Percentiles rank a stretch among this genome's conserved stretches.
phyloP scores from a whole-genome alignment of 2,888 invertebrate genomes.

The Xestia sexstrigata region DNA sequence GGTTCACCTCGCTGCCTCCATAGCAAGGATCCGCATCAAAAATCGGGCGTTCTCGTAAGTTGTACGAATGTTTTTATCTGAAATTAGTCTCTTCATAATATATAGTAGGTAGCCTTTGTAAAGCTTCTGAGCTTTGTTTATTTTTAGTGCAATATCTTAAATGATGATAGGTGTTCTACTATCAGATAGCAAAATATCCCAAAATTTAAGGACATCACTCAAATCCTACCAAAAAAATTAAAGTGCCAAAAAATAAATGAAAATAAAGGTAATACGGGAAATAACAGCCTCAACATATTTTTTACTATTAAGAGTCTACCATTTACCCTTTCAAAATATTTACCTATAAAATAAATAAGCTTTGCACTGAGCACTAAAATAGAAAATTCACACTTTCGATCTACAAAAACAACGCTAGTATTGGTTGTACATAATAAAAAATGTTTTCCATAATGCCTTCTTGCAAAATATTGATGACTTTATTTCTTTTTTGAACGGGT shows the following conservation, averaged over 20 bases:
- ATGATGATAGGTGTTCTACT: neutral
- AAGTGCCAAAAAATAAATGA: no score
- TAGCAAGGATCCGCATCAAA: slow-evolving; percentile 94
- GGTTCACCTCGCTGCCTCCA: slow-evolving; percentile 94
- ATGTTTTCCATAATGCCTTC: neutral
- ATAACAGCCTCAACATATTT: no score
- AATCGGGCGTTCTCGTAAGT: slow-evolving; percentile 92
- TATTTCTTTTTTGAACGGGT: neutral
- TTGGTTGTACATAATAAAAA: neutral
- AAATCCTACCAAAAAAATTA: no score
- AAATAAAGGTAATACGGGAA: no score
- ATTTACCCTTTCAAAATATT: no score
- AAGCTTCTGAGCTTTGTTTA: neutral
- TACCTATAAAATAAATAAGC: no score
- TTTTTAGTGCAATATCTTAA: neutral
- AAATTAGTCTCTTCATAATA: neutral
- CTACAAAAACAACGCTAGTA: neutral
- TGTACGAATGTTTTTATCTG: neutral
- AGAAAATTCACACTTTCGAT: neutral
- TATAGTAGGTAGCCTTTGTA: neutral
- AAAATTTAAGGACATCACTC: no score
- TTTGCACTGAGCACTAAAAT: neutral
- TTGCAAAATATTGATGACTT: neutral
- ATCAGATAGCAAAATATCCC: neutral
- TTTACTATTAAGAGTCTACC: no score